These are phyloP conservation scores for Yponomeuta cagnagella DNA, from an alignment of 2,888 invertebrate genomes.

Conservation along the genomic window DNA sequence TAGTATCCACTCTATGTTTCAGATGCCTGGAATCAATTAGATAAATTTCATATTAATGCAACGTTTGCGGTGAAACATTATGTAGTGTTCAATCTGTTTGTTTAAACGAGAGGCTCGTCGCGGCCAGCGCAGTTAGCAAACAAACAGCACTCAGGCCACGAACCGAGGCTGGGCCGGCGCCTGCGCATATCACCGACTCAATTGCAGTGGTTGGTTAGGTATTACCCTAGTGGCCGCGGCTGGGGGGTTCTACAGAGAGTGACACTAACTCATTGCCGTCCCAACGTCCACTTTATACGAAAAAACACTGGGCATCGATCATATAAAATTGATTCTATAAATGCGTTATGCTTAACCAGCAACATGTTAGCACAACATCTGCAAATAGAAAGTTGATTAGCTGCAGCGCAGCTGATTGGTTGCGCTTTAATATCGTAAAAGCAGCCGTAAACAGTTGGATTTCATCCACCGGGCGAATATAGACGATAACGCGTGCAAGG, in stretches of 20 bases:
- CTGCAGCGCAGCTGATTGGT: slow-evolving; percentile 35
- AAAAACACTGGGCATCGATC: not conserved
- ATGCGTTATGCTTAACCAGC: slow-evolving; percentile 16
- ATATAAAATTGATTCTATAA: slow-evolving; percentile 6
- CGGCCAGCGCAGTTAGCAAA: slow-evolving; percentile 23
- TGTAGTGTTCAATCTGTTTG: slow-evolving; percentile 2
- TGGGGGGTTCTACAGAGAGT: slow-evolving; percentile 19
- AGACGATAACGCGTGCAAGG: slow-evolving; percentile 17
- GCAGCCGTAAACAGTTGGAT: slow-evolving; percentile 23
- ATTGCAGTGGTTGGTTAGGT: slow-evolving; percentile 24
- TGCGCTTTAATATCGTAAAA: slow-evolving; percentile 20
- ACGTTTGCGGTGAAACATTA: slow-evolving; percentile 20
- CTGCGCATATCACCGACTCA: slow-evolving; percentile 25
- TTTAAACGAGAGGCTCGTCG: not conserved
- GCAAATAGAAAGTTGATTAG: slow-evolving; percentile 26
- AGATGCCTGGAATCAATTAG: slow-evolving; percentile 10
- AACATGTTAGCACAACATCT: slow-evolving; percentile 26
- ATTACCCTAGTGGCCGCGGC: slow-evolving; percentile 39
- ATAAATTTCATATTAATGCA: not conserved
- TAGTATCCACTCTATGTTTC: slow-evolving; percentile 23
- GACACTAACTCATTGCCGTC: not conserved
- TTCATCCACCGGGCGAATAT: slow-evolving; percentile 18
- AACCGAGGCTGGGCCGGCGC: slow-evolving; percentile 5
- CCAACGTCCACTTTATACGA: not conserved
- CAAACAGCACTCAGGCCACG: slow-evolving; percentile 17